These are phyloP conservation scores for Echinarachnius parma DNA, from an alignment of 53 echinoderm and acorn worm species.

Conservation along the genomic window DNA sequence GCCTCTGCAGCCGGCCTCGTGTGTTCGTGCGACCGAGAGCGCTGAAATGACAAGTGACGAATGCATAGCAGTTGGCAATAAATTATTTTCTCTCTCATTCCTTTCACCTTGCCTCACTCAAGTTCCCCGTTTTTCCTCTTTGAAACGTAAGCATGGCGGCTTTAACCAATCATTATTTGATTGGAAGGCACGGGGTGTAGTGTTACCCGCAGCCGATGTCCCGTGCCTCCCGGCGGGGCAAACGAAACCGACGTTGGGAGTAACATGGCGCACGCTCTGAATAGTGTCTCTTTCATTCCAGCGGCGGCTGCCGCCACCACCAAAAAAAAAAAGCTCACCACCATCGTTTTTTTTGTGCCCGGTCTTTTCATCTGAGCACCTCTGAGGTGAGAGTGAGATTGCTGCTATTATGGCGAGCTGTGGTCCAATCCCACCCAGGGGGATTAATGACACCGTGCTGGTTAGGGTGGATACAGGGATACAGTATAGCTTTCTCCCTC, in stretches of 20 bases:
- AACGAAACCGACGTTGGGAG: constrained; percentile 39
- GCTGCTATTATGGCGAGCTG: constrained; percentile 37
- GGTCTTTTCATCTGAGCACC: neutral
- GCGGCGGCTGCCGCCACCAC: neutral
- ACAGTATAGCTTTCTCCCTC: constrained; percentile 25
- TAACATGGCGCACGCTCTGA: constrained; percentile 41
- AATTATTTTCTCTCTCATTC: constrained; percentile 48
- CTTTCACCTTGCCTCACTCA: neutral
- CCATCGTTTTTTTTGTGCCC: constrained; percentile 18
- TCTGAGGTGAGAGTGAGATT: constrained; percentile 15
- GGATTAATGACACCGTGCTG: too few relatives aligned
- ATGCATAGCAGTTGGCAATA: constrained; percentile 42
- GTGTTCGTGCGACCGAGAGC: constrained; percentile 13
- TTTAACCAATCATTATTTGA: constrained; percentile 54
- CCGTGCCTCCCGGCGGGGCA: constrained; percentile 44
- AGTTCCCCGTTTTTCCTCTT: neutral
- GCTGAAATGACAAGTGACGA: constrained; percentile 19
- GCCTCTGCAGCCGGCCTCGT: constrained; percentile 31
- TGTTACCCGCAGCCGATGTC: constrained; percentile 45
- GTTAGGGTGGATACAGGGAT: too few relatives aligned
- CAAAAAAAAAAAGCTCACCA: constrained; percentile 15
- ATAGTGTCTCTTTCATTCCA: constrained; percentile 42
- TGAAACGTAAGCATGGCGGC: constrained; percentile 49
- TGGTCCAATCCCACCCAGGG: constrained; percentile 20
- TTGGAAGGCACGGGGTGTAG: constrained; percentile 39